Evolutionary conservation across 2,888 invertebrate species (phyloP).

Genomic region (Dexiosoma caninum): DNA sequence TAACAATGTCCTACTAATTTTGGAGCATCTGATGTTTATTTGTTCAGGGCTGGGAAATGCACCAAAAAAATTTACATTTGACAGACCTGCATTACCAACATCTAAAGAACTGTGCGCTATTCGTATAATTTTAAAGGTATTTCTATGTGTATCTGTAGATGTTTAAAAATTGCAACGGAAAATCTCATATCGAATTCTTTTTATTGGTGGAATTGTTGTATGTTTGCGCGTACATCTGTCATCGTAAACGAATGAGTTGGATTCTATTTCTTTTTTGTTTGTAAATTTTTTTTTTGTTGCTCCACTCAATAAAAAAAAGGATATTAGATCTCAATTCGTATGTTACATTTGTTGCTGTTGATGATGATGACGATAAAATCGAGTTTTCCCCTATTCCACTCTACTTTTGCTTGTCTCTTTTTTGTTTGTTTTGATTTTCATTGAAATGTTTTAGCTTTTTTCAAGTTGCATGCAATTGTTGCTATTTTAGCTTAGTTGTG

Average conservation of each 20-base stretch:
- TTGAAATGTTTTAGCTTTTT: constrained; percentile 38
- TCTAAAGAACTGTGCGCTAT: background rate
- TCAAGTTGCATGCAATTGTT: constrained; percentile 22
- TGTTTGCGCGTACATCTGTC: constrained; percentile 23
- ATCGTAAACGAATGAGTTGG: constrained; percentile 18
- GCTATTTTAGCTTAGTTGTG: constrained; percentile 15
- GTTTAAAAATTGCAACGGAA: constrained; percentile 20
- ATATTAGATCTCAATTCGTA: constrained; percentile 60
- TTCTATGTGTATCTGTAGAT: background rate
- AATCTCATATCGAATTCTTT: constrained; percentile 15
- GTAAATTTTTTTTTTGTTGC: constrained; percentile 1
- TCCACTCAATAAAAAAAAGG: constrained; percentile 15
- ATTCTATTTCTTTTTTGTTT: background rate
- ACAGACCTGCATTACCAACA: background rate
- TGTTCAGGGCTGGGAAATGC: no score
- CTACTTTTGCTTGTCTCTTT: no score
- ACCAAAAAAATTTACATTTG: no score
- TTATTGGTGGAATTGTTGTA: background rate
- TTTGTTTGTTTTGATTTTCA: background rate
- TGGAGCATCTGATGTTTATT: no score
- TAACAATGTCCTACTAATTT: no score
- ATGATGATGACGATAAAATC: constrained; percentile 49
- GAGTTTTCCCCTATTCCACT: no score
- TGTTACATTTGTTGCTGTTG: constrained; percentile 38
- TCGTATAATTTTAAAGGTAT: no score